phyloP scores from a whole-genome alignment of 2,888 invertebrate genomes.

The Cephus sareptanus region DNA sequence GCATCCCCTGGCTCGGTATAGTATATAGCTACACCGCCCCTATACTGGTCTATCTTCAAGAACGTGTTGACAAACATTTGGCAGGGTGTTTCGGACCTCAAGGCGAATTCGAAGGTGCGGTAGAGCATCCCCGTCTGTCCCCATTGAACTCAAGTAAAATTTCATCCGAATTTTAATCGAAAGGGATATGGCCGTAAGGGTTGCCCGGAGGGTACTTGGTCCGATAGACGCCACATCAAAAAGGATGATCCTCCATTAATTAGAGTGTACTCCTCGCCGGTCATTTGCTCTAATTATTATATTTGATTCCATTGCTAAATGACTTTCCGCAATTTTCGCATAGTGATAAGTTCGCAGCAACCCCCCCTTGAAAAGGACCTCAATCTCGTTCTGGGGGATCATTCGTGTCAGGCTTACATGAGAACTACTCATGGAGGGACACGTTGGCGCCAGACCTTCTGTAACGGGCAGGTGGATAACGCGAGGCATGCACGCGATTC shows the following conservation, averaged over 20 bases:
- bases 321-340: neutral
- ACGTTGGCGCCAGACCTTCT: conserved; percentile 45
- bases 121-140: neutral
- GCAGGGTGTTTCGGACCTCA: neutral
- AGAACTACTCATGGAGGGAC: conserved; percentile 1
- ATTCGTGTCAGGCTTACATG: neutral
- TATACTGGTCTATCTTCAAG: neutral
- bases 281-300: neutral
- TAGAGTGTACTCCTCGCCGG: neutral
- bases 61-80: neutral
- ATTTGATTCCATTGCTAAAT: neutral
- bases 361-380: neutral
- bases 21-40: neutral
- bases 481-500: conserved; percentile 56
- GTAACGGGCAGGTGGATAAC: conserved; percentile 58
- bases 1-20: neutral
- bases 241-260: neutral
- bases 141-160: neutral
- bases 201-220: neutral
- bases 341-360: neutral
- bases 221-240: neutral
- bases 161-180: neutral
- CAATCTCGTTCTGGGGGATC: neutral
- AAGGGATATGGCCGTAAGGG: neutral
- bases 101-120: neutral